phyloP scores from a whole-genome alignment of 2,888 invertebrate genomes.

The Dioctria linearis region DNA sequence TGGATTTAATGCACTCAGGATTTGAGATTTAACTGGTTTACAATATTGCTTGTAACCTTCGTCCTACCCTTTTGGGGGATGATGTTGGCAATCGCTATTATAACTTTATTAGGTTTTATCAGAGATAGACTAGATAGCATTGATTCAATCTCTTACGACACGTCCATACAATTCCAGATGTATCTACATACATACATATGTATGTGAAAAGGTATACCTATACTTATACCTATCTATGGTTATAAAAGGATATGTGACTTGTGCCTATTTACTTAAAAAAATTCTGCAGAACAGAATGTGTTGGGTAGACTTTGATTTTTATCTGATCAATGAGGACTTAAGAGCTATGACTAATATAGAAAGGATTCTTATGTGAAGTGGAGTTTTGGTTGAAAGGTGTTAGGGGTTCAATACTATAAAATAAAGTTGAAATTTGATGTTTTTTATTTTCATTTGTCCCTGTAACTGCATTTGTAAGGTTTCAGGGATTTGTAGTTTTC shows the following conservation, averaged over 20 bases:
- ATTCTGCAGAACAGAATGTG: neutral
- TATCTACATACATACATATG: no score
- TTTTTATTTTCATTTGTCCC: no score
- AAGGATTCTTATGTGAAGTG: neutral
- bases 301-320: neutral
- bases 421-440: no score
- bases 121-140: neutral
- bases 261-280: neutral
- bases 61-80: neutral
- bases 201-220: no score
- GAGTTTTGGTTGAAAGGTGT: neutral
- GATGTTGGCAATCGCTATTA: conserved; percentile 32
- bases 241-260: neutral
- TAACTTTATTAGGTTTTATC: conserved; percentile 43
- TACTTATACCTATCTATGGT: no score
- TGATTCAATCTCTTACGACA: conserved; percentile 26
- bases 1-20: conserved; percentile 67
- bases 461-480: no score
- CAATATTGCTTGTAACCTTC: conserved; percentile 9
- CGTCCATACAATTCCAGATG: neutral
- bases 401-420: neutral
- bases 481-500: no score
- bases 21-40: conserved; percentile 57
- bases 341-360: neutral
- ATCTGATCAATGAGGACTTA: neutral